A percentile compares a stretch with the other conserved stretches of the same genome.
phyloP scores from a whole-genome alignment of 2,113 vertebrate species.

The Meles meles region DNA sequence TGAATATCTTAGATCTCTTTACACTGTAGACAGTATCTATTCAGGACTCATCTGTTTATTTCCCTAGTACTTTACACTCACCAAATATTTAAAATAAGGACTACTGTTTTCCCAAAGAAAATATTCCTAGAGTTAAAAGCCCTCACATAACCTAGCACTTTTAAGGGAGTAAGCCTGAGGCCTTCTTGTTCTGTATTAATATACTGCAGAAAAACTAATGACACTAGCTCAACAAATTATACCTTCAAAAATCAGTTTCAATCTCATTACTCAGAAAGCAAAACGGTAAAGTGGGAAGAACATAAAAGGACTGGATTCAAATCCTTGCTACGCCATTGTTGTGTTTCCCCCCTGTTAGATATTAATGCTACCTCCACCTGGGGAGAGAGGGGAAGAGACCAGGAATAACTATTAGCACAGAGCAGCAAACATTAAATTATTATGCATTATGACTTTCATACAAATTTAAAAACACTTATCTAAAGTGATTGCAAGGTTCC shows the following conservation, averaged over 20 bases:
- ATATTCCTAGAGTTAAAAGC: neutral
- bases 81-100: constrained; percentile 11
- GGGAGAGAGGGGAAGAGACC: neutral
- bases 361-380: neutral
- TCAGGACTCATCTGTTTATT: neutral
- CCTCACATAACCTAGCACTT: neutral
- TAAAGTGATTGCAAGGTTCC: neutral
- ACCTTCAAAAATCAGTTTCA: constrained; percentile 10
- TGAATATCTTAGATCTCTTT: neutral
- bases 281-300: neutral
- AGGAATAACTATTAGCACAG: neutral
- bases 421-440: neutral
- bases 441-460: neutral
- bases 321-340: neutral
- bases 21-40: neutral
- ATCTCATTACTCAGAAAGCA: neutral
- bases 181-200: neutral
- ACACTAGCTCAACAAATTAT: neutral
- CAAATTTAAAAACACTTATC: neutral
- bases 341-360: neutral
- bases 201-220: neutral
- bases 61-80: neutral
- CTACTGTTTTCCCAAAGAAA: neutral
- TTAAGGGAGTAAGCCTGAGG: neutral
- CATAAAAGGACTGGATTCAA: neutral